These are phyloP conservation scores for Subacronicta megacephala DNA, from an alignment of 2,888 invertebrate species.

Conservation along the genomic window DNA sequence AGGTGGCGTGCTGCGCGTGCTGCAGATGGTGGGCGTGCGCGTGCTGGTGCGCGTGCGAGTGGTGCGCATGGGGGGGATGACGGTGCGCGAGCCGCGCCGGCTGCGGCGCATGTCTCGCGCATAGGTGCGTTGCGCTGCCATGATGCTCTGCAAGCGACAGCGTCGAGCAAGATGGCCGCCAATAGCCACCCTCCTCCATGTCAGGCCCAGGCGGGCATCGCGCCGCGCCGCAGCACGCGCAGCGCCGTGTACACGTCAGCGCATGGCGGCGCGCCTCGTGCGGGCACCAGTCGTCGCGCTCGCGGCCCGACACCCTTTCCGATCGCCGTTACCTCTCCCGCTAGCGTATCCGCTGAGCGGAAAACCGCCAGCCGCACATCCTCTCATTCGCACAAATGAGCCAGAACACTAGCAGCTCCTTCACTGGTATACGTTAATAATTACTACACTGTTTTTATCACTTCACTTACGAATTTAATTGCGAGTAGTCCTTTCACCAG, in stretches of 20 bases:
- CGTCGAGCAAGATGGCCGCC: slow-evolving; percentile 88
- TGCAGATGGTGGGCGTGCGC: slow-evolving; percentile 82
- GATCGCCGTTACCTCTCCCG: slow-evolving; percentile 70
- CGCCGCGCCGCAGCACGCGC: slow-evolving; percentile 89
- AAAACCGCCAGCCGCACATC: slow-evolving; percentile 80
- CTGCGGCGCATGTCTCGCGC: slow-evolving; percentile 84
- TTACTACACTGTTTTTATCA: slow-evolving; percentile 46
- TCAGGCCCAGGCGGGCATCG: slow-evolving; percentile 86
- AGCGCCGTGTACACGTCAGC: slow-evolving; percentile 88
- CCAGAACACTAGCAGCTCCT: slow-evolving; percentile 55
- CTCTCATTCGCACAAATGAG: slow-evolving; percentile 76
- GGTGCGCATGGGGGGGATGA: slow-evolving; percentile 82
- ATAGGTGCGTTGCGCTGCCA: slow-evolving; percentile 84
- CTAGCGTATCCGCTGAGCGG: slow-evolving; percentile 82
- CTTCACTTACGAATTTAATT: slow-evolving; percentile 49
- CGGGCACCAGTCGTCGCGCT: slow-evolving; percentile 88
- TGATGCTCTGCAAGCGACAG: slow-evolving; percentile 86
- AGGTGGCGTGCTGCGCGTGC: slow-evolving; percentile 82
- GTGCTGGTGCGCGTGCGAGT: slow-evolving; percentile 83
- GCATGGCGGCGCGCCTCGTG: slow-evolving; percentile 88
- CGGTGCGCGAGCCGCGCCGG: slow-evolving; percentile 80
- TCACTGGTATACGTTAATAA: slow-evolving; percentile 51
- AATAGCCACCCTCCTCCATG: slow-evolving; percentile 87
- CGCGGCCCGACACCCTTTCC: slow-evolving; percentile 89
- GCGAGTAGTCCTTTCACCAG: slow-evolving; percentile 60